A percentile compares a stretch with the other conserved stretches of the same genome.
Conservation (phyloP, 2,888 invertebrate species). For the Molorchus minor region DNA sequence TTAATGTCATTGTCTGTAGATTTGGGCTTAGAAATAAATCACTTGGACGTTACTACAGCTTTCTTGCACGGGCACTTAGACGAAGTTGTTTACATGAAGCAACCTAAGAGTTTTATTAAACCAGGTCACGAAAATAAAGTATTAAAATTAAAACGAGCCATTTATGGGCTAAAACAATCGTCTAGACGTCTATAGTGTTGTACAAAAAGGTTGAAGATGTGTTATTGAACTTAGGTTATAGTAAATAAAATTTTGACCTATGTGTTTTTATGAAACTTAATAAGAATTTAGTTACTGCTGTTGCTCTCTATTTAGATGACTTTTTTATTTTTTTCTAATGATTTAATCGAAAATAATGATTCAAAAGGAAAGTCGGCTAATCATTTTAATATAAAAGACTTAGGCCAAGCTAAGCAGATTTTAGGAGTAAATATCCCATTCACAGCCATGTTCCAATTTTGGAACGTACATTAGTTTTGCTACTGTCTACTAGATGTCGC, state of each 20-base stretch:
- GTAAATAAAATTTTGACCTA: slow-evolving; percentile 1
- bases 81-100: slow-evolving; percentile 20
- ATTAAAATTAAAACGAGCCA: slow-evolving; percentile 15
- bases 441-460: background rate
- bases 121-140: slow-evolving; percentile 8
- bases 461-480: background rate
- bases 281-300: background rate
- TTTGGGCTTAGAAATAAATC: no score
- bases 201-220: slow-evolving; percentile 2
- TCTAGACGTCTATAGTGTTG: slow-evolving; percentile 23
- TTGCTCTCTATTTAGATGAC: slow-evolving; percentile 21
- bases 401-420: slow-evolving; percentile 9
- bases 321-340: slow-evolving; percentile 4
- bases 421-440: background rate
- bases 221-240: background rate
- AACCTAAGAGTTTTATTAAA: slow-evolving; percentile 15
- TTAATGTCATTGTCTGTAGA: no score
- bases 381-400: slow-evolving; percentile 9
- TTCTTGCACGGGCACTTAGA: slow-evolving; percentile 21
- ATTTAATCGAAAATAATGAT: background rate
- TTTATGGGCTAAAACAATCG: no score
- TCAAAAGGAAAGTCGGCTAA: background rate
- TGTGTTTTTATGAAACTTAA: slow-evolving; percentile 7
- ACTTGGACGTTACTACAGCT: no score
- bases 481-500: background rate